phyloP scores from a whole-genome alignment of 2,888 invertebrate species.

The Cotesia congregata region DNA sequence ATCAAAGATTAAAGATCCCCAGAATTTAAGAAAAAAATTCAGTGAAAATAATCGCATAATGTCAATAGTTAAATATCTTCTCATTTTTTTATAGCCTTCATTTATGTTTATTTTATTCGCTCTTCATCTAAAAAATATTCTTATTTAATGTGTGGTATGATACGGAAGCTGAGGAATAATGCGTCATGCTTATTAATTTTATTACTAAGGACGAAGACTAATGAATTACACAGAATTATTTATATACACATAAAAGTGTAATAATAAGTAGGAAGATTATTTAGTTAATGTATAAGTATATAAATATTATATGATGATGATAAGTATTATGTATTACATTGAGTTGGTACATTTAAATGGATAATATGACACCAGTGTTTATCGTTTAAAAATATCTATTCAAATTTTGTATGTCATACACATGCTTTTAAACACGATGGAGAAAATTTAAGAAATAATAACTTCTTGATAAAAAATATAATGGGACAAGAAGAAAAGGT shows the following conservation, averaged over 20 bases:
- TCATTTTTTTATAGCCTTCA: not conserved
- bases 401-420: not conserved
- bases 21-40: not conserved
- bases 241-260: not conserved
- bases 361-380: not conserved
- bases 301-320: not conserved
- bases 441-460: not conserved
- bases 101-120: not conserved
- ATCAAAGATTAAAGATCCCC: not conserved
- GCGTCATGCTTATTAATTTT: not conserved
- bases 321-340: not conserved
- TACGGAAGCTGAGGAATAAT: not conserved
- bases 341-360: not conserved
- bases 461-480: not conserved
- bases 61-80: not conserved
- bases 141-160: not conserved
- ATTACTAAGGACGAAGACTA: not conserved
- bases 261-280: too few relatives aligned
- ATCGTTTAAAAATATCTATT: not conserved
- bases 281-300: too few relatives aligned
- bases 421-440: not conserved
- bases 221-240: not conserved
- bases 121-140: not conserved
- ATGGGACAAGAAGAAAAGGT: not conserved
- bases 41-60: not conserved